Evolutionary conservation across 2,888 invertebrate genomes (phyloP), one percentile per base, ranked within the genome.

Genomic region (Eulithis testata): DNA sequence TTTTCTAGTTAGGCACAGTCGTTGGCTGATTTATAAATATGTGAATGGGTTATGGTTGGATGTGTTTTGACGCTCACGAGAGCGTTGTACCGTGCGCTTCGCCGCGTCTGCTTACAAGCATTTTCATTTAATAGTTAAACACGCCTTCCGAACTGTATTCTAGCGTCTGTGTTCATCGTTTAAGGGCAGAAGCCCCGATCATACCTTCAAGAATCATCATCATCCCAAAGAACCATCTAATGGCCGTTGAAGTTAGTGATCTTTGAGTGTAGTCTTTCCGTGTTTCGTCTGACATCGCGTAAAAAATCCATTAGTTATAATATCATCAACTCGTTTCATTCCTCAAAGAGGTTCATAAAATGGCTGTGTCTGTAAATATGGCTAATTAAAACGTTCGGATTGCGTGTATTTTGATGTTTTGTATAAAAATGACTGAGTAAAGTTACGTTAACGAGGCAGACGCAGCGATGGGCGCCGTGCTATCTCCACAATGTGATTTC

Each of bases 401-500:
- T 31, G 49, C 56, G 63, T 50, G 63, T 61, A 83, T 86, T 82
- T 40, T 84, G 81, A 82, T 83, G 81, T 85, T 84, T 82, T 87
- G 81, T 85, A 85, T 88, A 86, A 88, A 89, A 85, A 87, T 63
- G 90, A 90, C 90, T 90, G 90, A 90, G 86, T 90, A 89, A 85
- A 84, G 84, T 88, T 84, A 88, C 84, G 83, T 84, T 81, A 79
- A 73, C 80, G 77, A 77, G 76, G 79, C 79, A 78, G 79, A 82
- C 80, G 77, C 81, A 83, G 81, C 79, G 79, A 77, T 78, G 76
- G 14, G 11, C 62, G 51, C 53, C 9, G n/a, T 76, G 76, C 80
- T 76, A 76, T 72, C 82, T 81, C 87, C 82, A 85, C 86, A 88
- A 87, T 93, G 92, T 93, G 92, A 93, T 93, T 93, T 93, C 91